Base-by-base conservation (phyloP, 2,888 invertebrate genomes). In the Odontothrips loti region DNA sequence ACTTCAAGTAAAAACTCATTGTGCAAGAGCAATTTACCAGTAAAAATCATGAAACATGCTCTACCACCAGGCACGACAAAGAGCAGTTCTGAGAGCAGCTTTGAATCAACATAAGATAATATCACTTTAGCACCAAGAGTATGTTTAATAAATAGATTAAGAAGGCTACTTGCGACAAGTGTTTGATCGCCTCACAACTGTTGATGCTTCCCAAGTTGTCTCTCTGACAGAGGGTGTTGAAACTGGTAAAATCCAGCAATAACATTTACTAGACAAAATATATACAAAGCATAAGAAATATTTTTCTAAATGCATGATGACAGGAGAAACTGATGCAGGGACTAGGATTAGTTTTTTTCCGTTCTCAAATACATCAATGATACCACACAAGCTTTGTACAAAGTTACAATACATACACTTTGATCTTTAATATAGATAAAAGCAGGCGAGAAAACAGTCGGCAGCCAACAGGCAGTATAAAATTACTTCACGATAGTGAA, bases 311-410 rank as follows among this genome's bases (percentile, higher is more conserved):
- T 6, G 58, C 58, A 17, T 17, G 58, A 58, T 17, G 10, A 43
- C 6, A 6, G 34, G 6, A 43, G 34, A 43, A 8, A 58, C 58
- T n/a, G 20, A 17, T n/a, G 15, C 0, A 15, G n/a, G 58, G 58
- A 6, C 51, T 15, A n/a, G n/a, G n/a, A n/a, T n/a, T 43, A 4
- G 34, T 43, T 4, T 43, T 43, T 43, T 43, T 43, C 34, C 34
- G 3, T 43, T 43, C 34, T 43, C 34, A 43, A 43, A 43, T 43
- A 43, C 34, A 43, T 43, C 34, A 43, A 43, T 6, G 6, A 43
- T 43, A 43, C 34, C 34, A 43, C n/a, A 81, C 85, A 84, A 84
- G 84, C 83, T 82, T 84, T 85, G 83, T 82, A 80, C 84, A 85
- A 80, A 43, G 78, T 43, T 43, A 4, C 79, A 79, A 84, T 80